A percentile compares a stretch with the other conserved stretches of the same genome.
Evolutionary conservation across 1,140 invertebrate genomes (phyloP).

Genomic region (Heliconius hewitsoni): DNA sequence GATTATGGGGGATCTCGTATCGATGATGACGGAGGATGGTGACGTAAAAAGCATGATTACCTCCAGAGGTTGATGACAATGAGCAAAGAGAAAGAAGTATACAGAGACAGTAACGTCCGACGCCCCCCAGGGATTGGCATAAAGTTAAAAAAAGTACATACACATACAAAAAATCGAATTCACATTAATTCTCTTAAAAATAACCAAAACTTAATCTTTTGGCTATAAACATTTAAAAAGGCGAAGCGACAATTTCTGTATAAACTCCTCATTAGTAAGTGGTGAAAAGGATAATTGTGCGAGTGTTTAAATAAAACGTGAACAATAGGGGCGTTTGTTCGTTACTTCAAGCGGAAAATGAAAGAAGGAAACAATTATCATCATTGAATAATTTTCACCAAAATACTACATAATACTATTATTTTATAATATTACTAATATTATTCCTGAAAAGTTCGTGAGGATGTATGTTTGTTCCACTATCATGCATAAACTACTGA

Average conservation of each 20-base stretch:
- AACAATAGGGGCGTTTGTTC: slow-evolving; percentile 10
- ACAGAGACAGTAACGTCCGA: too few species aligned
- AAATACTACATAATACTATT: background rate
- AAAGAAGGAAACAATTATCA: slow-evolving; percentile 9
- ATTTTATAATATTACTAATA: too few species aligned
- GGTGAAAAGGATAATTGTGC: slow-evolving; percentile 9
- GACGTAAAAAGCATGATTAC: too few species aligned
- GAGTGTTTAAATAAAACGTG: slow-evolving; percentile 11
- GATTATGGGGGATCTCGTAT: too few species aligned
- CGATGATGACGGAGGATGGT: too few species aligned
- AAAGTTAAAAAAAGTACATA: background rate
- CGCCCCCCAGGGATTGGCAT: too few species aligned
- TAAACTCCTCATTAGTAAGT: slow-evolving; percentile 8
- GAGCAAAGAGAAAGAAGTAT: too few species aligned
- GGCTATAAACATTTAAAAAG: background rate
- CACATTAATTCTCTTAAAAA: background rate
- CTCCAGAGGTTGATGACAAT: too few species aligned
- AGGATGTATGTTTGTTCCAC: too few species aligned
- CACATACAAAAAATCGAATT: background rate
- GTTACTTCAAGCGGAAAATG: slow-evolving; percentile 6
- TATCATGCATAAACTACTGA: too few species aligned
- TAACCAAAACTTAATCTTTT: background rate
- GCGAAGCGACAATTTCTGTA: background rate
- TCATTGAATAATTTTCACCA: background rate
- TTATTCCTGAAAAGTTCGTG: too few species aligned